Evolutionary conservation across 2,888 invertebrate species (phyloP).

Genomic region (Ophonus ardosiacus): DNA sequence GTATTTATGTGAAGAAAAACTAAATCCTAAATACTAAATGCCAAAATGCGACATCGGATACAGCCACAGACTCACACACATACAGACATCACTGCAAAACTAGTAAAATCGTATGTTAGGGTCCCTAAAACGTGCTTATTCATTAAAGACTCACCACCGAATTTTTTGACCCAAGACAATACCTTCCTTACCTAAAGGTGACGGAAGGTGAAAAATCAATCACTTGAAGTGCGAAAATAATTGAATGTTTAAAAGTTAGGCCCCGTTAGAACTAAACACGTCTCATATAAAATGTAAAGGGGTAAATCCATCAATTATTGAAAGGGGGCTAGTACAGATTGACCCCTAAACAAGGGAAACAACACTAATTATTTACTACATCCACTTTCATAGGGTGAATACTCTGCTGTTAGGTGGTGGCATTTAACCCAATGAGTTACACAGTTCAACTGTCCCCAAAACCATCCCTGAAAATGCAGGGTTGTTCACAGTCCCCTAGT

Average conservation of each 20-base stretch:
- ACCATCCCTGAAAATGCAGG: neutral
- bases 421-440: constrained; percentile 24
- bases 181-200: no score
- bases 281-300: constrained; percentile 4
- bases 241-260: neutral
- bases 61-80: no score
- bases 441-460: neutral
- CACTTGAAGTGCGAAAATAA: neutral
- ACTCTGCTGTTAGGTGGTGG: neutral
- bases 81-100: no score
- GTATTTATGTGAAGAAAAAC: no score
- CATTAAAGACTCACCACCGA: no score
- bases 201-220: no score
- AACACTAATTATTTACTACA: constrained; percentile 25
- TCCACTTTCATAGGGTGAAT: constrained; percentile 20
- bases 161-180: no score
- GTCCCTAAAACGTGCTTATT: no score
- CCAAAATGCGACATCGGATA: no score
- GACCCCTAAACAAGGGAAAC: constrained; percentile 21
- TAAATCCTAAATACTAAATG: no score
- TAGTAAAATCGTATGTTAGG: no score
- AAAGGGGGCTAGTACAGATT: neutral
- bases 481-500: neutral
- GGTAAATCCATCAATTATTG: constrained; percentile 15
- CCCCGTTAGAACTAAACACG: neutral